phyloP scores from a whole-genome alignment of 64 coral and sea anemone species.

The Acropora yongei region DNA sequence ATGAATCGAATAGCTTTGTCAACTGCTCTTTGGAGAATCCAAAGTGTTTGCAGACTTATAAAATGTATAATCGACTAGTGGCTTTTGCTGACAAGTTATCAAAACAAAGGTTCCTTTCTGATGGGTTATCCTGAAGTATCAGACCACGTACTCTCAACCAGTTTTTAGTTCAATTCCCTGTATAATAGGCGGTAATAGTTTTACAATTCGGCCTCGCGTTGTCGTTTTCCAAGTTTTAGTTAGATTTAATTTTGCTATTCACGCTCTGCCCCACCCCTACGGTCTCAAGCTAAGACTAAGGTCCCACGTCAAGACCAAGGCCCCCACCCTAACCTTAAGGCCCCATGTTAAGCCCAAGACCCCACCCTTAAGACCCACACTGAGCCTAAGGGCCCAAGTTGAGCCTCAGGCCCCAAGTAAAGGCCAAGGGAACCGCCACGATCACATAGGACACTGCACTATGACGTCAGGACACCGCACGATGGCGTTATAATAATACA shows the following conservation, averaged over 20 bases:
- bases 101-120: conserved; percentile 24
- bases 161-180: neutral
- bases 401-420: neutral
- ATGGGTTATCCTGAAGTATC: conserved; percentile 32
- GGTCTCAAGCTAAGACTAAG: conserved; percentile 9
- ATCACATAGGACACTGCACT: neutral
- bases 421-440: conserved; percentile 15
- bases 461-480: neutral
- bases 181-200: too few relatives aligned
- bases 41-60: too few relatives aligned
- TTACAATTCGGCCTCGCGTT: neutral
- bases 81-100: conserved; percentile 27
- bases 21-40: neutral
- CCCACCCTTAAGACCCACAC: neutral
- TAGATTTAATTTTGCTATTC: conserved; percentile 11
- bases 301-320: neutral
- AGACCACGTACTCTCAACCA: conserved; percentile 31
- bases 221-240: neutral
- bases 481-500: neutral
- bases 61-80: neutral
- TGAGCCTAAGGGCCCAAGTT: conserved; percentile 8
- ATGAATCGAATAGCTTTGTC: conserved; percentile 26
- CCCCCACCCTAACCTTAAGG: conserved; percentile 16
- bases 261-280: neutral
- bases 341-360: neutral